Evolutionary conservation across 1,140 invertebrate genomes (phyloP).

Genomic region (Watersipora subatra): DNA sequence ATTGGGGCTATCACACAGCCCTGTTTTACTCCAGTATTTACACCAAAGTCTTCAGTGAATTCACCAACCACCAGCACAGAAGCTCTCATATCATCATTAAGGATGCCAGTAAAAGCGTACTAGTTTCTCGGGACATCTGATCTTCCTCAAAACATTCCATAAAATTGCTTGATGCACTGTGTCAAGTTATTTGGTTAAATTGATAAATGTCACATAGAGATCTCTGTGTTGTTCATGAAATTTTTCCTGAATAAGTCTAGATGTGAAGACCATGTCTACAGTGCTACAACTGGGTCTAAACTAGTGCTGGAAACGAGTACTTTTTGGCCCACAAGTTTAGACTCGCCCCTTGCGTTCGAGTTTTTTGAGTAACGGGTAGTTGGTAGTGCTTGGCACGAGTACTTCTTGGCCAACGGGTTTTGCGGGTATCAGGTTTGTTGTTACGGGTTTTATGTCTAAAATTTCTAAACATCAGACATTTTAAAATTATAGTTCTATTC

Average conservation of each 20-base stretch:
- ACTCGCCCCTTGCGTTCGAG: too few species aligned
- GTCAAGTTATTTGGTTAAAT: constrained; percentile 10
- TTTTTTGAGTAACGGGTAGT: too few species aligned
- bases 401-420: too few species aligned
- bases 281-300: too few species aligned
- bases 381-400: too few species aligned
- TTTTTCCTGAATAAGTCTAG: constrained; percentile 8
- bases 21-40: constrained; percentile 5
- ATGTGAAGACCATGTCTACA: constrained; percentile 6
- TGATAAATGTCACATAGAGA: constrained; percentile 8
- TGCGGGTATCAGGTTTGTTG: too few species aligned
- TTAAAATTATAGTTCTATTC: too few species aligned
- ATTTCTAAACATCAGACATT: too few species aligned
- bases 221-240: constrained; percentile 9
- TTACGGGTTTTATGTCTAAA: too few species aligned
- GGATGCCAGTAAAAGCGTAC: neutral
- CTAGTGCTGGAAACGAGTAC: too few species aligned
- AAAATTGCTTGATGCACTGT: constrained; percentile 5
- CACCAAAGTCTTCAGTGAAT: neutral
- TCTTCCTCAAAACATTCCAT: constrained; percentile 7
- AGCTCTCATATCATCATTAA: neutral
- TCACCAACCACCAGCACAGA: neutral
- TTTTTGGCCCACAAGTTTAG: too few species aligned
- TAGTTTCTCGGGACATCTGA: constrained; percentile 11
- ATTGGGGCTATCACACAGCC: constrained; percentile 14